Evolutionary conservation across 1,140 invertebrate species (phyloP), one percentile per base, ranked within the genome.

Genomic region (Lanistes nyassanus): DNA sequence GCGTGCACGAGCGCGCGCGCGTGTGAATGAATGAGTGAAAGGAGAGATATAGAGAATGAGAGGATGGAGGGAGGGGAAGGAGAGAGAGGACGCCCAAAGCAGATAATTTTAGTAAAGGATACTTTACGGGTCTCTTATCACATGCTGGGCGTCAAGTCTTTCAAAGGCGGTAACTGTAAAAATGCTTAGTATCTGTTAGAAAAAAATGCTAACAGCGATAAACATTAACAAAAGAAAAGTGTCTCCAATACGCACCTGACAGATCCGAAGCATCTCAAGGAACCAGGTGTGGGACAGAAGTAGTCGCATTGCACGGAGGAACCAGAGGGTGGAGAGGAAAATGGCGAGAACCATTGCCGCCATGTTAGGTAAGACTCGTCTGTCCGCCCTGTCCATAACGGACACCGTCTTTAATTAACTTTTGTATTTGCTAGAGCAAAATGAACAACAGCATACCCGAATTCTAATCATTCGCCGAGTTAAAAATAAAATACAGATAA

Each of bases 341-440:
- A 80, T 84, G 81, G 53, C 78, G 3, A 84, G 80, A 65, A 84
- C 83, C 13, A 80, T 81, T 21, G 53, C 71, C 0, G 58, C 80
- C 5, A 83, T 83, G 74, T 56, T 78, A 9, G 36, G 80, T 83
- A 73, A 68, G 80, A 47, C 2, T n/a, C n/a, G n/a, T n/a, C n/a
- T n/a, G n/a, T n/a, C n/a, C n/a, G n/a, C n/a, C n/a, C n/a, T n/a
- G n/a, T n/a, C n/a, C n/a, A n/a, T n/a, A n/a, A n/a, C n/a, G n/a
- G n/a, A n/a, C n/a, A n/a, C n/a, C n/a, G n/a, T n/a, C n/a, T n/a
- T n/a, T n/a, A n/a, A n/a, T n/a, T n/a, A n/a, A n/a, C n/a, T n/a
- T n/a, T n/a, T n/a, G n/a, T n/a, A n/a, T n/a, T n/a, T n/a, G n/a
- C n/a, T n/a, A n/a, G n/a, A n/a, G n/a, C n/a, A n/a, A n/a, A n/a